phyloP scores from a whole-genome alignment of 2,888 invertebrate genomes.

The Agrochola litura region DNA sequence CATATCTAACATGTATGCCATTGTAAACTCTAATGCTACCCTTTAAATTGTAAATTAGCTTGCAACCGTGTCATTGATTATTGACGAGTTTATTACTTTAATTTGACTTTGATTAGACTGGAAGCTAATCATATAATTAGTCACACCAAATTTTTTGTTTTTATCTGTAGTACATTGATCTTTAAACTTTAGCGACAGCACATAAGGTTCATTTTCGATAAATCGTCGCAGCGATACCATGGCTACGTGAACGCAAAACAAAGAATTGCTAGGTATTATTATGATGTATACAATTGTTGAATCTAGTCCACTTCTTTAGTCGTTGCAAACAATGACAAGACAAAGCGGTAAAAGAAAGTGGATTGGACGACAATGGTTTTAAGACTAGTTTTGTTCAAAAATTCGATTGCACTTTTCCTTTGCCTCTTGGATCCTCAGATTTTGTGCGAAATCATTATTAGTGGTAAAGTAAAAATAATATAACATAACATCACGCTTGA shows the following conservation, averaged over 20 bases:
- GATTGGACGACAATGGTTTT: conserved; percentile 3
- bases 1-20: background rate
- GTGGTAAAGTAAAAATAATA: background rate
- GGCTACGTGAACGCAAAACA: conserved; percentile 53
- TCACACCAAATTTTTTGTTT: conserved; percentile 47
- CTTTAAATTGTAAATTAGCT: background rate
- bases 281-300: conserved; percentile 36
- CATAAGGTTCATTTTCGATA: conserved; percentile 32
- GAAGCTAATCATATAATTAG: conserved; percentile 33
- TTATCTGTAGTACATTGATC: background rate
- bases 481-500: background rate
- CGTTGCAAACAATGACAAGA: conserved; percentile 23
- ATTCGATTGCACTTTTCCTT: background rate
- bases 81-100: conserved; percentile 23
- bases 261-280: conserved; percentile 28
- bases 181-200: background rate
- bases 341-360: conserved; percentile 23
- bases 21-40: conserved; percentile 11
- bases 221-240: conserved; percentile 43
- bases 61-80: conserved; percentile 7
- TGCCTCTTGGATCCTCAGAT: background rate
- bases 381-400: background rate
- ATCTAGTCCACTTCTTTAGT: conserved; percentile 37
- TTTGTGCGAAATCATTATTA: background rate
- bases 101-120: conserved; percentile 36